These are phyloP conservation scores for Crocodylus rhombifer DNA, from an alignment of 2,797 vertebrate species.

Conservation along the genomic window DNA sequence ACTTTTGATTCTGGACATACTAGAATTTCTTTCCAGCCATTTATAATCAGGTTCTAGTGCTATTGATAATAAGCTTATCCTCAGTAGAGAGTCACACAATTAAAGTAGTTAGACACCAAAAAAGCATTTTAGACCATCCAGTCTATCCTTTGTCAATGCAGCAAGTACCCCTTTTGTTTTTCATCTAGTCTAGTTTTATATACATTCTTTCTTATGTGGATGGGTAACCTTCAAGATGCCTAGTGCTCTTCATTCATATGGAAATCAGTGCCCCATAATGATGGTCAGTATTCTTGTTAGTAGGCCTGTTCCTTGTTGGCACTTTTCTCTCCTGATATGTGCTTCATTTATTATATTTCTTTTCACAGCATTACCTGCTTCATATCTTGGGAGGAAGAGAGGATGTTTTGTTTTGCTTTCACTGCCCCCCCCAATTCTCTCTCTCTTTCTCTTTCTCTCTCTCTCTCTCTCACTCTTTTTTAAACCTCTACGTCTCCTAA, in stretches of 20 bases:
- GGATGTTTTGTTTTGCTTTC: too few relatives aligned
- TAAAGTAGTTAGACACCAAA: conserved; percentile 58
- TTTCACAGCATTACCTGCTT: not conserved
- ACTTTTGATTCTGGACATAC: conserved; percentile 39
- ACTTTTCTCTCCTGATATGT: not conserved
- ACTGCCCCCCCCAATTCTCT: too few relatives aligned
- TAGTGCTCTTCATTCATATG: conserved; percentile 53
- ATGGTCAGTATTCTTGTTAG: conserved; percentile 34
- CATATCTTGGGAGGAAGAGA: too few relatives aligned
- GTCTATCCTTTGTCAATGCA: conserved; percentile 59
- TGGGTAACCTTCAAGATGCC: conserved; percentile 48
- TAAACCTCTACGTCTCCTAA: not conserved
- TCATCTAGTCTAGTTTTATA: conserved; percentile 55
- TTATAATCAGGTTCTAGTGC: conserved; percentile 25
- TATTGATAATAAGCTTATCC: conserved; percentile 57
- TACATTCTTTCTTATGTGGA: conserved; percentile 46
- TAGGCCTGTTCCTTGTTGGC: conserved; percentile 24
- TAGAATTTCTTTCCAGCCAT: not conserved
- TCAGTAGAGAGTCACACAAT: conserved; percentile 55
- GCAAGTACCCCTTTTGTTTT: conserved; percentile 52
- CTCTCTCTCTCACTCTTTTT: not conserved
- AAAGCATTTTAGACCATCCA: conserved; percentile 47
- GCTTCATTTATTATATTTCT: not conserved
- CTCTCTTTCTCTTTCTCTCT: not conserved
- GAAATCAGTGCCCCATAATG: conserved; percentile 64